Conservation (phyloP, 1,140 invertebrate species). For the Cardiocondyla obscurior region DNA sequence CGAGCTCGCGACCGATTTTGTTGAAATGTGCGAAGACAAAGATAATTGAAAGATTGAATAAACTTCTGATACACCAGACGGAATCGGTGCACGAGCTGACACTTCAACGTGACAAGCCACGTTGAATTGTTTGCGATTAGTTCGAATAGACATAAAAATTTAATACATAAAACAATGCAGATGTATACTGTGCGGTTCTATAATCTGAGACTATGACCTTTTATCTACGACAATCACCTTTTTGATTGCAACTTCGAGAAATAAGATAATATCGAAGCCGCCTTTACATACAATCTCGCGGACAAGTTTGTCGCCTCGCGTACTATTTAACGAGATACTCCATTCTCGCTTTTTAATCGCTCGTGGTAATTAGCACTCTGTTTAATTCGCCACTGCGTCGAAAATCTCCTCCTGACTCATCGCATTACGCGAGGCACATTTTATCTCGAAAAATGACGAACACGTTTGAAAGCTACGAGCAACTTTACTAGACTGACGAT, state of each 20-base stretch:
- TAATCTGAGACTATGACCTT: background rate
- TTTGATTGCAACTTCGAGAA: background rate
- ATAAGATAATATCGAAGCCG: background rate
- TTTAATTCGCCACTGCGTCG: background rate
- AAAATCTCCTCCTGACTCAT: background rate
- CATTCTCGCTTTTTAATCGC: background rate
- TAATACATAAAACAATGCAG: background rate
- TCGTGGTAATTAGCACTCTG: background rate
- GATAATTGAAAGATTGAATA: background rate
- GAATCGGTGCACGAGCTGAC: background rate
- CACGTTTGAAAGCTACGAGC: conserved; percentile 58
- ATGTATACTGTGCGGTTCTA: background rate
- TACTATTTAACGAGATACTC: background rate
- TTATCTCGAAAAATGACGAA: background rate
- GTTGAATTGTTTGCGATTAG: background rate
- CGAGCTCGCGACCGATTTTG: background rate
- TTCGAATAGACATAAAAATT: background rate
- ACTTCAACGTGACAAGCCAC: background rate
- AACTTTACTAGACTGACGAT: conserved; percentile 70
- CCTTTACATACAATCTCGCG: background rate
- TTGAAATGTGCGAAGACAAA: background rate
- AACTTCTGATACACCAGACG: background rate
- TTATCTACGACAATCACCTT: conserved; percentile 7
- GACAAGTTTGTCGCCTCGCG: background rate
- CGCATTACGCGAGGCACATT: conserved; percentile 3